Conservation (phyloP, 2,113 vertebrate species). For the Cottus gobio region DNA sequence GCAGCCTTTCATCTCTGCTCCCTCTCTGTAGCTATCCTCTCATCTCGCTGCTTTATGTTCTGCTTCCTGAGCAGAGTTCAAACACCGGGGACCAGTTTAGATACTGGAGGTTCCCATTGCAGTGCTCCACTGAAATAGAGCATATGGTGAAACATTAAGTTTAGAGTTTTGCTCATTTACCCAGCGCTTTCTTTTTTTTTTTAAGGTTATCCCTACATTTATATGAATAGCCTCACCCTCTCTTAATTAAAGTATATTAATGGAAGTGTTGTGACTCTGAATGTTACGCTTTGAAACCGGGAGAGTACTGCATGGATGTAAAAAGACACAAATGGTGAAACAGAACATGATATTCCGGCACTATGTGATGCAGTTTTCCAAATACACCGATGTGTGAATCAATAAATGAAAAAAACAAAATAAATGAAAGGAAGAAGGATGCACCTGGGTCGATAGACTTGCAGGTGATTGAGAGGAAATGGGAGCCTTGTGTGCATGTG, state of each 20-base stretch:
- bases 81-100: conserved; percentile 81
- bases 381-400: conserved; percentile 69
- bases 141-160: conserved; percentile 62
- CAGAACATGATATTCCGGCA: conserved; percentile 70
- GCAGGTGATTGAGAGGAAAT: conserved; percentile 75
- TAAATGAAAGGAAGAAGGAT: conserved; percentile 74
- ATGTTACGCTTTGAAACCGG: conserved; percentile 21
- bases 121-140: conserved; percentile 67
- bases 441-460: conserved; percentile 74
- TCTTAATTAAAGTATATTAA: conserved; percentile 57
- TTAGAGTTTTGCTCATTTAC: conserved; percentile 14
- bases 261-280: conserved; percentile 24
- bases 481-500: conserved; percentile 37
- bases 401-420: conserved; percentile 71
- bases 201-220: conserved; percentile 26
- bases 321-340: conserved; percentile 66
- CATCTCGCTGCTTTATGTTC: conserved; percentile 79
- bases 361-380: conserved; percentile 60
- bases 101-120: conserved; percentile 71
- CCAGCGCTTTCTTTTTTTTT: background rate
- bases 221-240: conserved; percentile 15
- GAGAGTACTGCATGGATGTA: conserved; percentile 19
- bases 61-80: conserved; percentile 77
- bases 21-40: conserved; percentile 67
- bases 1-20: conserved; percentile 75